Evolutionary conservation across 92 coral and sea anemone genomes (phyloP), one percentile per base, ranked within the genome.

Genomic region (Meandrina meandrites): DNA sequence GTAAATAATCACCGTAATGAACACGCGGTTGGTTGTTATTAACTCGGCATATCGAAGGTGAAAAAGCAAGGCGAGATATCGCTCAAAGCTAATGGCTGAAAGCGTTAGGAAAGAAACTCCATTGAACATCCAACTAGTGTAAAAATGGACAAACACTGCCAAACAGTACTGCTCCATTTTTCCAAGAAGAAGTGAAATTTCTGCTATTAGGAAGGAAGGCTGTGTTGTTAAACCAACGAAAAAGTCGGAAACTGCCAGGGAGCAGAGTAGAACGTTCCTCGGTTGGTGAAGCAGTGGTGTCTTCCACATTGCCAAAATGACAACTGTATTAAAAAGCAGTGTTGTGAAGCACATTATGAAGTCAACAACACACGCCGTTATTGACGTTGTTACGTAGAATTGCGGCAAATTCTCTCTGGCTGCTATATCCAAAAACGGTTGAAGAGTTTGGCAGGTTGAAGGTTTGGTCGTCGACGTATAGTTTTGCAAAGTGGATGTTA

Each of bases 81-180:
- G 88, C 66, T 85, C 88, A 24, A 76, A 32, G 35, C 66, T 85
- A 36, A 85, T 77, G 6, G 82, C 82, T 8, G 88, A 60, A 1
- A 85, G 82, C 15, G 88, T 85, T 62, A 85, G 54, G 80, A 85
- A 85, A 0, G 88, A 85, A 76, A 66, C 47, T 18, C 88, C 88
- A 45, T 80, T 62, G 17, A 85, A 85, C 2, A 78, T 48, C 88
- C 88, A 85, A n/a, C 78, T 51, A 8, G 88, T 64, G 35, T 85
- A 76, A 21, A 85, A 85, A 21, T 60, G 82, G 21, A 76, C 34
- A 18, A 76, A 85, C 22, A 85, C 88, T 0, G 88, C 76, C 24
- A 56, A 18, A 35, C 88, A 85, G 78, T 85, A 85, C 0, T 1
- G 42, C 1, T 85, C 83, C 76, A 28, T 60, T 45, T 64, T 17